These are phyloP conservation scores for Carapus acus DNA, from an alignment of 2,797 vertebrate species.

Conservation along the genomic window DNA sequence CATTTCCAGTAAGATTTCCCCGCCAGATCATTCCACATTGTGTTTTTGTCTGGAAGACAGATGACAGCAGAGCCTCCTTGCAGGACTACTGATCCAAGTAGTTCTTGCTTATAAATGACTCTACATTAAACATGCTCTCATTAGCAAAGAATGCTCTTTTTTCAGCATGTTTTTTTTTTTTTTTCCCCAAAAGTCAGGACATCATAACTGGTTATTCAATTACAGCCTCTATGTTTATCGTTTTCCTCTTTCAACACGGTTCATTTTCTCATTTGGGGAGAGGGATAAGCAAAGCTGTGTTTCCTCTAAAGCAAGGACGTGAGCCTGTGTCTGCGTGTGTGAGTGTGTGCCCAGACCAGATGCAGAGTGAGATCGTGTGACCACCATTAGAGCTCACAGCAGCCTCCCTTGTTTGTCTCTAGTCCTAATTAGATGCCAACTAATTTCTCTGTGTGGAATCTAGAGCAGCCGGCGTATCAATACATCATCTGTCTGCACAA, in stretches of 20 bases:
- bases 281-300: not conserved
- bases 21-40: no score
- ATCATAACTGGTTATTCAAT: not conserved
- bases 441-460: conserved; percentile 18
- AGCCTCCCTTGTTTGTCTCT: conserved; percentile 33
- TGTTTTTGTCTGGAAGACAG: no score
- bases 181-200: no score
- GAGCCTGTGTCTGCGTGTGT: conserved; percentile 17
- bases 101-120: no score
- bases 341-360: conserved; percentile 43
- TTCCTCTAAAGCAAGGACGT: conserved; percentile 3
- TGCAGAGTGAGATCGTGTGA: conserved; percentile 46
- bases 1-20: no score
- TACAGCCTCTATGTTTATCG: not conserved
- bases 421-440: conserved; percentile 1
- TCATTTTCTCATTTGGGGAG: not conserved
- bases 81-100: no score
- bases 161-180: not conserved
- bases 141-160: not conserved
- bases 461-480: not conserved
- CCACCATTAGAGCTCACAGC: conserved; percentile 32
- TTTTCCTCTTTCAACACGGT: not conserved
- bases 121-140: not conserved
- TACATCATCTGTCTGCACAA: not conserved
- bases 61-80: no score